phyloP scores from a whole-genome alignment of 2,113 vertebrate genomes.

The Aldabrachelys gigantea region DNA sequence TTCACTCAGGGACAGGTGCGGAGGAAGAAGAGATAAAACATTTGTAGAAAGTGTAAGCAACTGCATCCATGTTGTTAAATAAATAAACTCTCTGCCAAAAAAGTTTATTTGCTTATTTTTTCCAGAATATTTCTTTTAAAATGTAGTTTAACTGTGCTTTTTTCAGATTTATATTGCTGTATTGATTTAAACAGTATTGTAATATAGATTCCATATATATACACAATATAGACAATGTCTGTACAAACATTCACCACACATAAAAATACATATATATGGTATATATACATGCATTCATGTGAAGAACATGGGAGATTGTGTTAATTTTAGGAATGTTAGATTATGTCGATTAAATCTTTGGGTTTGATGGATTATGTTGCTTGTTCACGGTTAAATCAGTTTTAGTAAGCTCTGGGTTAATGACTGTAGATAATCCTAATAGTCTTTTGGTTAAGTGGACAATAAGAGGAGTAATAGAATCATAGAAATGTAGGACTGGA shows the following conservation, averaged over 20 bases:
- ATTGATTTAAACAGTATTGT: slow-evolving; percentile 51
- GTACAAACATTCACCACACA: not conserved
- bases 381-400: not conserved
- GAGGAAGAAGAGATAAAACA: slow-evolving; percentile 89
- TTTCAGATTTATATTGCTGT: slow-evolving; percentile 63
- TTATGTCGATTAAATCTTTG: not conserved
- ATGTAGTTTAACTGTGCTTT: slow-evolving; percentile 69
- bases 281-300: not conserved
- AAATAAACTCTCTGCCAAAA: slow-evolving; percentile 83
- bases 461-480: slow-evolving; percentile 15
- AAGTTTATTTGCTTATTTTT: slow-evolving; percentile 76
- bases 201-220: slow-evolving; percentile 50
- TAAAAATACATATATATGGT: rapidly evolving
- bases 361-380: not conserved
- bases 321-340: slow-evolving; percentile 21
- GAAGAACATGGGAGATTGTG: not conserved
- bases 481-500: not conserved
- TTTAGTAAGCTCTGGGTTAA: not conserved
- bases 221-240: not conserved
- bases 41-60: slow-evolving; percentile 87
- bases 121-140: slow-evolving; percentile 81
- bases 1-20: slow-evolving; percentile 88
- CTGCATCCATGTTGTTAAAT: slow-evolving; percentile 84
- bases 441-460: not conserved
- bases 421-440: not conserved